Evolutionary conservation across 2,113 vertebrate species (phyloP).

Genomic region (Crocuta crocuta): DNA sequence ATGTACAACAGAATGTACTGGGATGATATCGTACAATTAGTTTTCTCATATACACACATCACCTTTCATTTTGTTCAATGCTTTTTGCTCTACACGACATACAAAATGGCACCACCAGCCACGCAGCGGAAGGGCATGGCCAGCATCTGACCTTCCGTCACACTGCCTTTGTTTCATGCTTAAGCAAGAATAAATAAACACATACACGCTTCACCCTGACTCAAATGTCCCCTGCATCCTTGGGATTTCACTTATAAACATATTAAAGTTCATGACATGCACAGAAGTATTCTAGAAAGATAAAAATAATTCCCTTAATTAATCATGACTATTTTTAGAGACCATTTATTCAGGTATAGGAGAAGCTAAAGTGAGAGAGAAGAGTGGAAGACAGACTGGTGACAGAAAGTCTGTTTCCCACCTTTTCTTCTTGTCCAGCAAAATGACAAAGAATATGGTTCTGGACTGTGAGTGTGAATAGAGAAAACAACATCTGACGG

Average conservation of each 20-base stretch:
- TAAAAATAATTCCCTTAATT: neutral
- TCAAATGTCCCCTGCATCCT: conserved; percentile 67
- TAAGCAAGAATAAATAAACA: conserved; percentile 85
- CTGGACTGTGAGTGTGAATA: neutral
- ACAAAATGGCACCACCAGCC: conserved; percentile 84
- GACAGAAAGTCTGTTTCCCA: neutral
- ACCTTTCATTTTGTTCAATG: conserved; percentile 86
- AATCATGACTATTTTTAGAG: neutral
- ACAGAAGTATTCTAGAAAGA: neutral
- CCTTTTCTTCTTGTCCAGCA: neutral
- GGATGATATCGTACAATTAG: conserved; percentile 90
- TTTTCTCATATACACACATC: conserved; percentile 90
- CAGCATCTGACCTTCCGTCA: conserved; percentile 75
- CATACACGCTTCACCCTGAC: conserved; percentile 88
- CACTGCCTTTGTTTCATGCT: conserved; percentile 87
- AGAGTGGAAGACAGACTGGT: neutral
- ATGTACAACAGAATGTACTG: conserved; percentile 90
- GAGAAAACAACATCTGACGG: neutral
- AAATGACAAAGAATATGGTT: neutral
- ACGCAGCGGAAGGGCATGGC: conserved; percentile 74
- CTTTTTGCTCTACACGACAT: conserved; percentile 87
- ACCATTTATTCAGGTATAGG: neutral
- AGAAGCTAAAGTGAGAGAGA: neutral
- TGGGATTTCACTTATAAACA: neutral
- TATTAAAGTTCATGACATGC: neutral